Evolutionary conservation across 1,140 invertebrate genomes (phyloP).

Genomic region (Grapholita molesta): DNA sequence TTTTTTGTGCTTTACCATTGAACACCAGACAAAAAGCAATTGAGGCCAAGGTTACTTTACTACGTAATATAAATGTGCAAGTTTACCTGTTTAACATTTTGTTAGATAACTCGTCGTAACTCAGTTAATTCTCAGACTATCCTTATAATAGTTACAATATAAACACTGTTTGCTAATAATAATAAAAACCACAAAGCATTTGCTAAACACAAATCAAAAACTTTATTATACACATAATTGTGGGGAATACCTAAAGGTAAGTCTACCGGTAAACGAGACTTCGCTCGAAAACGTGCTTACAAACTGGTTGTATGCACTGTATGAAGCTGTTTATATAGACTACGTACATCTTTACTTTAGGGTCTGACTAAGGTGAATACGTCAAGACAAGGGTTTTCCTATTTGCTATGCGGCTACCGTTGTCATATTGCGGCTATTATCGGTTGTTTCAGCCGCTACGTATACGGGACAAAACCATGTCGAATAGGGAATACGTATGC

Average conservation of each 20-base stretch:
- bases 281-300: not conserved
- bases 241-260: not conserved
- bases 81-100: not conserved
- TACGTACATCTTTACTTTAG: not conserved
- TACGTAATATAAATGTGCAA: not conserved
- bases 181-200: not conserved
- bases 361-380: not conserved
- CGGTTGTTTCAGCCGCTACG: not conserved
- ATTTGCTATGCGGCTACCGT: not conserved
- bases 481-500: too few species aligned
- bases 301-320: not conserved
- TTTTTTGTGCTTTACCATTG: not conserved
- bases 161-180: not conserved
- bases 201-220: not conserved
- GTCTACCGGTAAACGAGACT: not conserved
- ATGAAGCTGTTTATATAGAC: not conserved
- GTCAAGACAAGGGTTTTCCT: not conserved
- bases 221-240: not conserved
- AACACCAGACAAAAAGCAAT: not conserved
- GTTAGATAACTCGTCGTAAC: not conserved
- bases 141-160: not conserved
- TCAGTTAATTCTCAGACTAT: not conserved
- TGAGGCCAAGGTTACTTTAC: not conserved
- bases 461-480: too few species aligned
- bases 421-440: not conserved